Evolutionary conservation across 1,140 invertebrate genomes (phyloP).

Genomic region (Hypothenemus hampei): DNA sequence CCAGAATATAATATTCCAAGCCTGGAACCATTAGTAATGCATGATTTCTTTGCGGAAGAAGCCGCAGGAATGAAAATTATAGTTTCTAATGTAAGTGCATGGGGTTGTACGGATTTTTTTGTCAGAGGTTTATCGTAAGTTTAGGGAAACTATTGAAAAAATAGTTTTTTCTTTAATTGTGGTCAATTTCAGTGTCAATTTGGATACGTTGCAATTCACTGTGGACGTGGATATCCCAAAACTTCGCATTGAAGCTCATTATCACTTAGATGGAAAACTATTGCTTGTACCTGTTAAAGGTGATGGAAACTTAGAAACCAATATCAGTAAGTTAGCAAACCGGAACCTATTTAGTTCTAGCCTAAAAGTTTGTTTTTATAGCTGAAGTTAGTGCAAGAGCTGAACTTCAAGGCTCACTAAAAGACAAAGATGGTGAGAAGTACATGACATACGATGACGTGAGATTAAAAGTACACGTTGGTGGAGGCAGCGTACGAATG

Average conservation of each 20-base stretch:
- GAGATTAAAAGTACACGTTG: slow-evolving; percentile 53
- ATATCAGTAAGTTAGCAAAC: slow-evolving; percentile 51
- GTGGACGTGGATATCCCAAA: slow-evolving; percentile 53
- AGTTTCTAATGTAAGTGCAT: slow-evolving; percentile 52
- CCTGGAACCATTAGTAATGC: slow-evolving; percentile 56
- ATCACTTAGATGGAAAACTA: slow-evolving; percentile 57
- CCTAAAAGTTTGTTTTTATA: slow-evolving; percentile 35
- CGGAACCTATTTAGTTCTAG: not conserved
- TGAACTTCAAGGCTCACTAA: slow-evolving; percentile 47
- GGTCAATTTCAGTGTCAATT: slow-evolving; percentile 49
- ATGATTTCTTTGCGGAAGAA: slow-evolving; percentile 52
- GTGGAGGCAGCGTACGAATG: slow-evolving; percentile 53
- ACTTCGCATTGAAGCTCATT: slow-evolving; percentile 54
- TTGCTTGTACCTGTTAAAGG: slow-evolving; percentile 58
- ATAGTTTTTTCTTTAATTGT: too few relatives aligned
- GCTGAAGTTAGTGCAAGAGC: slow-evolving; percentile 53
- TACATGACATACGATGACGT: slow-evolving; percentile 52
- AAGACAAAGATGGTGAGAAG: slow-evolving; percentile 48
- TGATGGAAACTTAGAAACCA: slow-evolving; percentile 55
- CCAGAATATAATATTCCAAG: slow-evolving; percentile 57
- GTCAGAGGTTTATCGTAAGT: slow-evolving; percentile 51
- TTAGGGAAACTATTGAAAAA: too few relatives aligned
- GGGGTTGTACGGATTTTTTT: slow-evolving; percentile 57
- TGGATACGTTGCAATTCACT: slow-evolving; percentile 46
- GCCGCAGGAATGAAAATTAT: slow-evolving; percentile 51